These are phyloP conservation scores for Turritopsis rubra DNA, from an alignment of 30 jellyfish, hydroid and myxozoan genomes.

Conservation along the genomic window DNA sequence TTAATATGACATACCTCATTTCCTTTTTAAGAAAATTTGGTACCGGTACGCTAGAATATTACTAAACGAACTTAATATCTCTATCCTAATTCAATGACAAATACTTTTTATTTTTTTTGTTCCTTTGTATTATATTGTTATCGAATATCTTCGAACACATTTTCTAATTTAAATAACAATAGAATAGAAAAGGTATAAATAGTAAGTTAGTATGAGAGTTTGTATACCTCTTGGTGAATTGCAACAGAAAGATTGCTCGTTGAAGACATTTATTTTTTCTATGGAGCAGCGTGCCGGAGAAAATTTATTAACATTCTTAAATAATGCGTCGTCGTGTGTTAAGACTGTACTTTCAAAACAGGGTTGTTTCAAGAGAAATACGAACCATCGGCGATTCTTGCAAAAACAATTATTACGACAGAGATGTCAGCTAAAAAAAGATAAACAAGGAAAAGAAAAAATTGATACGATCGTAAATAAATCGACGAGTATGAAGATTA, in stretches of 20 bases:
- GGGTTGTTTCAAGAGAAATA: slow-evolving; percentile 91
- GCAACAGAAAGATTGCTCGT: neutral
- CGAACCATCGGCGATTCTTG: slow-evolving; percentile 90
- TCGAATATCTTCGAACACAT: neutral
- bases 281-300: slow-evolving; percentile 47
- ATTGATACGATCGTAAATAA: neutral
- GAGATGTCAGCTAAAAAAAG: neutral
- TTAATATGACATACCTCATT: neutral
- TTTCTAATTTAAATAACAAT: slow-evolving; percentile 10
- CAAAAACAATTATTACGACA: slow-evolving; percentile 72
- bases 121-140: neutral
- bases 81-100: neutral
- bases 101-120: neutral
- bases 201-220: neutral
- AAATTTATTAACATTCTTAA: slow-evolving; percentile 59
- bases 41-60: neutral
- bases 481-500: neutral
- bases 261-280: too few relatives aligned
- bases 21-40: neutral
- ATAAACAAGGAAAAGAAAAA: slow-evolving; percentile 12
- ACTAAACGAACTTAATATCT: neutral
- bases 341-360: slow-evolving; percentile 83
- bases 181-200: neutral
- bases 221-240: neutral
- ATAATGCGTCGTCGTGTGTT: slow-evolving; percentile 88